These are phyloP conservation scores for Spatula versicolor DNA, from an alignment of 2,797 vertebrate genomes.

Conservation along the genomic window DNA sequence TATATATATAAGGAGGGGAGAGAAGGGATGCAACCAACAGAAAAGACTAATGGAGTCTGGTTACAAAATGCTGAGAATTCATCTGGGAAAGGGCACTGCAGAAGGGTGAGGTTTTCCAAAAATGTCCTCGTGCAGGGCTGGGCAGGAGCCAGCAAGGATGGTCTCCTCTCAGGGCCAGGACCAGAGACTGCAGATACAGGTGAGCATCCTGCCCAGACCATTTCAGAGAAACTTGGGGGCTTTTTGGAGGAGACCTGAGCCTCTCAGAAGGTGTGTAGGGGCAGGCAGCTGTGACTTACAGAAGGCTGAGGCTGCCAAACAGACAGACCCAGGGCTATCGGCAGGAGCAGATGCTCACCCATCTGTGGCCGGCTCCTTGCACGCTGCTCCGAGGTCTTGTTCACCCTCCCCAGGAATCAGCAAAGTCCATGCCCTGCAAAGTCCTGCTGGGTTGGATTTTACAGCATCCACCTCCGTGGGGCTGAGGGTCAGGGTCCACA, in stretches of 20 bases:
- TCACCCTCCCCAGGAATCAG: background rate
- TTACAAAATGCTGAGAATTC: background rate
- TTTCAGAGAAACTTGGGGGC: background rate
- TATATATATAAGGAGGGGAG: no score
- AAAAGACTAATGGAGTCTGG: background rate
- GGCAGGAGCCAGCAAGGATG: background rate
- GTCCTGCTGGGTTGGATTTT: background rate
- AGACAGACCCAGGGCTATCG: background rate
- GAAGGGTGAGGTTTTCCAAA: background rate
- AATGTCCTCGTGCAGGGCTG: background rate
- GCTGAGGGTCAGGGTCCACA: background rate
- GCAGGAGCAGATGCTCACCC: background rate
- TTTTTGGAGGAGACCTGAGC: background rate
- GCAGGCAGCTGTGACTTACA: background rate
- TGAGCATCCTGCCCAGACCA: background rate
- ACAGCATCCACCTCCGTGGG: background rate
- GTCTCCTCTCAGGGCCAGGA: background rate
- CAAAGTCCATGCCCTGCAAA: background rate
- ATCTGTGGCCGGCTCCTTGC: background rate
- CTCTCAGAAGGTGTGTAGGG: background rate
- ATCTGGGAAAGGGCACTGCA: background rate
- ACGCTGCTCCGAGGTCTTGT: rapidly evolving
- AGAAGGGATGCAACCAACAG: background rate
- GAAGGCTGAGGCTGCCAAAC: background rate
- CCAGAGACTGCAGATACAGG: rapidly evolving